Conservation (phyloP, 2,797 vertebrate species). For the Syngnathus acus region DNA sequence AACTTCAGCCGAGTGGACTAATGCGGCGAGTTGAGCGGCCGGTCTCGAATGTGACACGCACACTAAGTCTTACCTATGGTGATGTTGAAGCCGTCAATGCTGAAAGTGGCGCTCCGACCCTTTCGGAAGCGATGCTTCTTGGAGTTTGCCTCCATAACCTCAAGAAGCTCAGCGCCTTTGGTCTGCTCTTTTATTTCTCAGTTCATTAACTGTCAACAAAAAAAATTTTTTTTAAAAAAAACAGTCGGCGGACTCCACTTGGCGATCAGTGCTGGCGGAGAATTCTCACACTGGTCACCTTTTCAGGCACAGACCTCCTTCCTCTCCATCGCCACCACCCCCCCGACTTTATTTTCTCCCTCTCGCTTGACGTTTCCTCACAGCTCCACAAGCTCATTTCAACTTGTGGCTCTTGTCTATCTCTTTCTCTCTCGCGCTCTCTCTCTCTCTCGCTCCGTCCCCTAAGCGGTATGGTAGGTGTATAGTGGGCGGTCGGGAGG, state of each 20-base stretch:
- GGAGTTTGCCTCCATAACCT: conserved; percentile 77
- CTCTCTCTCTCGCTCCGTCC: conserved; percentile 26
- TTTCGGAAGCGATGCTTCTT: conserved; percentile 92
- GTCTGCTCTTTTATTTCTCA: conserved; percentile 39
- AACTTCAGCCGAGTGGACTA: conserved; percentile 48
- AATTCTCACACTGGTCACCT: conserved; percentile 46
- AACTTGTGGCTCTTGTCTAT: conserved; percentile 55
- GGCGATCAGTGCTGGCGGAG: conserved; percentile 17
- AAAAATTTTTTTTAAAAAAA: conserved; percentile 12
- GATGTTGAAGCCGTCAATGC: conserved; percentile 95
- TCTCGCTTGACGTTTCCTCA: conserved; percentile 34
- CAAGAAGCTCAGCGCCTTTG: conserved; percentile 21
- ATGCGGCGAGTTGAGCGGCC: conserved; percentile 38
- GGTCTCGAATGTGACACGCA: conserved; percentile 33
- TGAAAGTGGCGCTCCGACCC: conserved; percentile 91
- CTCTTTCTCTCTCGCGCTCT: conserved; percentile 30
- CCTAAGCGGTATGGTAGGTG: conserved; percentile 59
- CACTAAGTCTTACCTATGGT: conserved; percentile 85
- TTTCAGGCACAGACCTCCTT: conserved; percentile 44
- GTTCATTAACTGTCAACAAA: conserved; percentile 33
- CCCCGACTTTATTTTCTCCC: conserved; percentile 40
- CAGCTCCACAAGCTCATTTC: conserved; percentile 60
- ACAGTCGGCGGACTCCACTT: conserved; percentile 36
- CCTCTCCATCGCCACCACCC: conserved; percentile 33
- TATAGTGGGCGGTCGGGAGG: conserved; percentile 38